phyloP scores from a whole-genome alignment of 2,888 invertebrate species.

The Halictus quadricinctus region DNA sequence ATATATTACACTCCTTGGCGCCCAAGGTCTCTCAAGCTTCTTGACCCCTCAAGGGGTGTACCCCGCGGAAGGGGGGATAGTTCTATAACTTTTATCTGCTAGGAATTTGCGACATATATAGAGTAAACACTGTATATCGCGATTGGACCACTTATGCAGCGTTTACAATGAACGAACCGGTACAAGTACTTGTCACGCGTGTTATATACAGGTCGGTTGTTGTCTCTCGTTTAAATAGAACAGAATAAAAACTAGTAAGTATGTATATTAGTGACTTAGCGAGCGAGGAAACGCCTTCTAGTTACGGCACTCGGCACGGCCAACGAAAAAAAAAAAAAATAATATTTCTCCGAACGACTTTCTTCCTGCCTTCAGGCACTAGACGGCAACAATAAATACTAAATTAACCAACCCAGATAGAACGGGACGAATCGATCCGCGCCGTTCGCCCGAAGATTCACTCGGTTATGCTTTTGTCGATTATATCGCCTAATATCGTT shows the following conservation, averaged over 20 bases:
- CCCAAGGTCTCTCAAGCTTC: too few species aligned
- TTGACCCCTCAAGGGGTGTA: too few species aligned
- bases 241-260: slow-evolving; percentile 16
- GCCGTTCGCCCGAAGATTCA: slow-evolving; percentile 7
- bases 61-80: too few species aligned
- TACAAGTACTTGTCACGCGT: slow-evolving; percentile 5
- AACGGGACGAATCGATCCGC: slow-evolving; percentile 19
- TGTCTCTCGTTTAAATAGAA: not conserved
- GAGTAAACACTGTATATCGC: not conserved
- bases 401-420: slow-evolving; percentile 40
- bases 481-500: slow-evolving; percentile 17
- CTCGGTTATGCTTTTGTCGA: not conserved
- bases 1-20: too few species aligned
- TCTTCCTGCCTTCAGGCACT: slow-evolving; percentile 72
- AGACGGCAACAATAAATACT: slow-evolving; percentile 67
- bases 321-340: not conserved
- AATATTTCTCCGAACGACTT: slow-evolving; percentile 52
- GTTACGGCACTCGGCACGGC: slow-evolving; percentile 40
- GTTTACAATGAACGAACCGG: slow-evolving; percentile 8
- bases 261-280: slow-evolving; percentile 21
- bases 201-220: not conserved
- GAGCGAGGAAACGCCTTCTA: slow-evolving; percentile 46
- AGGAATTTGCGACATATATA: too few species aligned
- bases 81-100: too few species aligned
- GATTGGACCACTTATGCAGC: slow-evolving; percentile 38